These are phyloP conservation scores for Proctacanthus coquilletti DNA, from an alignment of 1,140 invertebrate genomes.

Conservation along the genomic window DNA sequence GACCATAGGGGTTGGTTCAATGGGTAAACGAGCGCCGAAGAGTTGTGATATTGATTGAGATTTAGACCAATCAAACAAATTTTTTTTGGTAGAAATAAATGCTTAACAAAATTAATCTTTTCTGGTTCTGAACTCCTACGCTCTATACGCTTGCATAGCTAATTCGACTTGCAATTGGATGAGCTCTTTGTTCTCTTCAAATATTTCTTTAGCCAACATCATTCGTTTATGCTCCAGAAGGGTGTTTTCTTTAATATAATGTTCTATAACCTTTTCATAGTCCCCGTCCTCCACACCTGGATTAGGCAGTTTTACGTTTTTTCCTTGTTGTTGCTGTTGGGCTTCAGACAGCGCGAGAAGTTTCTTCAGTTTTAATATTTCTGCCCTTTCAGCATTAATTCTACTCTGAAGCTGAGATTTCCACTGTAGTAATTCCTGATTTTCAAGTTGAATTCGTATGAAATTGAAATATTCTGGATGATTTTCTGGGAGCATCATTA, in stretches of 20 bases:
- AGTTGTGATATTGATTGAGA: too few relatives aligned
- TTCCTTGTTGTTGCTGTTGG: conserved; percentile 33
- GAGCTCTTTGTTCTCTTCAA: conserved; percentile 47
- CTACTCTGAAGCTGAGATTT: conserved; percentile 45
- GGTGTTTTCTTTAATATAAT: conserved; percentile 43
- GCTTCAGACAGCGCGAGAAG: conserved; percentile 30
- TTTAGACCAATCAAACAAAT: too few relatives aligned
- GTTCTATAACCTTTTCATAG: conserved; percentile 32
- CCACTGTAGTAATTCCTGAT: conserved; percentile 47
- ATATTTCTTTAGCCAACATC: conserved; percentile 43
- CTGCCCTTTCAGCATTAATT: conserved; percentile 46
- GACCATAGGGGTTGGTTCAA: too few relatives aligned
- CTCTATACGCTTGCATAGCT: conserved; percentile 25
- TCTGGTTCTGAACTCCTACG: not conserved
- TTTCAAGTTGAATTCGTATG: conserved; percentile 43
- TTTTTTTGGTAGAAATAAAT: too few relatives aligned
- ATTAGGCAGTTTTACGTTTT: conserved; percentile 32
- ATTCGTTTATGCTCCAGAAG: conserved; percentile 48
- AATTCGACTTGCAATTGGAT: conserved; percentile 48
- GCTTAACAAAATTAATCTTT: too few relatives aligned
- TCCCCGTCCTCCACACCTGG: conserved; percentile 32
- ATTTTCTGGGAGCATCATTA: conserved; percentile 17
- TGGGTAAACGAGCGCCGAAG: too few relatives aligned
- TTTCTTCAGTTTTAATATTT: conserved; percentile 46
- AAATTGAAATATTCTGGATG: conserved; percentile 38